These are phyloP conservation scores for Pseudochirops cupreus DNA, from an alignment of 2,797 vertebrate genomes.

Conservation along the genomic window DNA sequence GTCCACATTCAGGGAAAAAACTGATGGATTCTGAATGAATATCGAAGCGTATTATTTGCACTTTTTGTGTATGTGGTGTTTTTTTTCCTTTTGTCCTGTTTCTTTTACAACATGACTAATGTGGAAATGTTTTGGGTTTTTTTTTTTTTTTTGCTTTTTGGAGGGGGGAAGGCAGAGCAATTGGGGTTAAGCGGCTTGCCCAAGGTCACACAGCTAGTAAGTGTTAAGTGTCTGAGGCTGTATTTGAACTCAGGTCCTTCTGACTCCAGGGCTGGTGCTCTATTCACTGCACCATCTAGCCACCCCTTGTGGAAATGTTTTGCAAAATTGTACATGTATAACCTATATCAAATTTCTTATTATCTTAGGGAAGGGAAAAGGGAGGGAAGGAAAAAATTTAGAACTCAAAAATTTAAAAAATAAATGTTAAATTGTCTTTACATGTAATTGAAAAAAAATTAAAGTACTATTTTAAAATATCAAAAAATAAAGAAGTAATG, in stretches of 20 bases:
- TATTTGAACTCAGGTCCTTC: too few species aligned
- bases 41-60: neutral
- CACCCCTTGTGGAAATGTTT: neutral
- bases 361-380: neutral
- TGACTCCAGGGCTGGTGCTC: too few species aligned
- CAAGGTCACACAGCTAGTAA: too few species aligned
- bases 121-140: neutral
- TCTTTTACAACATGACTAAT: neutral
- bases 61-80: neutral
- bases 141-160: too few species aligned
- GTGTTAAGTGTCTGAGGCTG: too few species aligned
- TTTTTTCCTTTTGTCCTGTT: neutral
- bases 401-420: too few species aligned
- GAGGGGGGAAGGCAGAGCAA: too few species aligned
- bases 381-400: neutral
- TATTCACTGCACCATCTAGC: too few species aligned
- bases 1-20: neutral
- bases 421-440: neutral
- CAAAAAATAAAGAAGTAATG: neutral
- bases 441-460: neutral
- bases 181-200: too few species aligned
- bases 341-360: neutral
- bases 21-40: neutral
- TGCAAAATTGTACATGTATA: neutral
- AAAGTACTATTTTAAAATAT: neutral